Evolutionary conservation across 2,113 vertebrate genomes (phyloP), one percentile per base, ranked within the genome.

Genomic region (Canis aureus): DNA sequence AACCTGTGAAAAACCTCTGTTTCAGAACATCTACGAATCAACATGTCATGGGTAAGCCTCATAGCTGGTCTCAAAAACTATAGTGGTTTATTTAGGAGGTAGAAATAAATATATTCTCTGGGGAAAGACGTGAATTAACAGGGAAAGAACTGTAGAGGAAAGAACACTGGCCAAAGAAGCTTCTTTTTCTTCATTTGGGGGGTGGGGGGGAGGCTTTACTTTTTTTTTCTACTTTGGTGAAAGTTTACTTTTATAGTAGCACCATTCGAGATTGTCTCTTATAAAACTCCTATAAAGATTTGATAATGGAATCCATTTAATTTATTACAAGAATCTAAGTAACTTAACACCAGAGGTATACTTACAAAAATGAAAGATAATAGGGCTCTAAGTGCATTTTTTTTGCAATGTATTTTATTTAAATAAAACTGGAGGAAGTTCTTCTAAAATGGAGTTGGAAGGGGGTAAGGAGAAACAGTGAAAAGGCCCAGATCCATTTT

Each of bases 291-390:
- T 89, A 10, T 57, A 84, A 95, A 96, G 22, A 76, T 95, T 79
- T 89, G 43, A 96, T 93, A 64, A 73, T 76, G 35, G 29, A 84
- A 89, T 86, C 19, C 8, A 78, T 88, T 81, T 91, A 38, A 62
- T 59, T 95, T 84, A 84, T 78, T 94, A 71, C 81, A 94, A 69
- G 19, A 76, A 93, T 91, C 11, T 59, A 89, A 53, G 87, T 90
- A 92, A 88, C 80, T 74, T 84, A 85, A 92, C 15, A 94, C 22
- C 35, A 71, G 57, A 73, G n/a, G 53, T 19, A 87, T 57, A 55
- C 0, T 71, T 92, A 60, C 3, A 74, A n/a, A 88, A 96, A 69
- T 83, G 35, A 73, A 96, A 92, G 64, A 67, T 25, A 96, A 83
- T 11, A 89, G 2, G 16, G 73, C 10, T 51, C 32, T 78, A 90